These are phyloP conservation scores for Callyntrura sp. DNA, from an alignment of 2,888 invertebrate genomes.

Conservation along the genomic window DNA sequence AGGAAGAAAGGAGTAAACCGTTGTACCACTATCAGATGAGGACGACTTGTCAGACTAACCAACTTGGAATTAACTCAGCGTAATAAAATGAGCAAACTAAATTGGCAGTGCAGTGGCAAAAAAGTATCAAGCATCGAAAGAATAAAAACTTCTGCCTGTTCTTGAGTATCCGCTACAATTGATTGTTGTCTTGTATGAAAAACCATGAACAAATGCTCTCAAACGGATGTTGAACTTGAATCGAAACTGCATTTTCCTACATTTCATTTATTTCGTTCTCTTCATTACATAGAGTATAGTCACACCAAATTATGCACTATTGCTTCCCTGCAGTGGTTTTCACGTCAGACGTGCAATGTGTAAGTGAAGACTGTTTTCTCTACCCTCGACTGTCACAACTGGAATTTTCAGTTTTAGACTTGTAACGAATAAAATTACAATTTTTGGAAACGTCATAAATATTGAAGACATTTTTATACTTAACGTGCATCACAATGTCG, in stretches of 20 bases:
- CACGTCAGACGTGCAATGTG: neutral
- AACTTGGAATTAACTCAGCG: conserved; percentile 60
- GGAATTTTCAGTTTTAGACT: neutral
- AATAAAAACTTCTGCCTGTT: neutral
- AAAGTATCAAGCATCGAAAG: neutral
- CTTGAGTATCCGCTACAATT: conserved; percentile 46
- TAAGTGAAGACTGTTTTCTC: conserved; percentile 52
- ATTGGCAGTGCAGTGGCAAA: conserved; percentile 12
- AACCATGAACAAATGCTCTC: conserved; percentile 50
- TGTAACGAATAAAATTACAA: neutral
- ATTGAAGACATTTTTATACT: too few species aligned
- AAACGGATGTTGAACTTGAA: conserved; percentile 79
- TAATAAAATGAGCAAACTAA: neutral
- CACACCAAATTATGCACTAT: conserved; percentile 9
- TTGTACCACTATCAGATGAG: conserved; percentile 51
- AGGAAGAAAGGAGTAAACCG: conserved; percentile 74
- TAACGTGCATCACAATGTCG: conserved; percentile 77
- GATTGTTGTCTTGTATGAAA: conserved; percentile 69
- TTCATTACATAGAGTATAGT: conserved; percentile 28
- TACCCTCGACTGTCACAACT: too few species aligned
- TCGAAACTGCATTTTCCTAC: conserved; percentile 61
- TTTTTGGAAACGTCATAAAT: too few species aligned
- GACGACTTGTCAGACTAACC: conserved; percentile 45
- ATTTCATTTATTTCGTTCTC: conserved; percentile 11
- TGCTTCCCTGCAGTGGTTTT: too few species aligned